phyloP scores from a whole-genome alignment of 2,797 vertebrate genomes.

The Clarias fuscus region DNA sequence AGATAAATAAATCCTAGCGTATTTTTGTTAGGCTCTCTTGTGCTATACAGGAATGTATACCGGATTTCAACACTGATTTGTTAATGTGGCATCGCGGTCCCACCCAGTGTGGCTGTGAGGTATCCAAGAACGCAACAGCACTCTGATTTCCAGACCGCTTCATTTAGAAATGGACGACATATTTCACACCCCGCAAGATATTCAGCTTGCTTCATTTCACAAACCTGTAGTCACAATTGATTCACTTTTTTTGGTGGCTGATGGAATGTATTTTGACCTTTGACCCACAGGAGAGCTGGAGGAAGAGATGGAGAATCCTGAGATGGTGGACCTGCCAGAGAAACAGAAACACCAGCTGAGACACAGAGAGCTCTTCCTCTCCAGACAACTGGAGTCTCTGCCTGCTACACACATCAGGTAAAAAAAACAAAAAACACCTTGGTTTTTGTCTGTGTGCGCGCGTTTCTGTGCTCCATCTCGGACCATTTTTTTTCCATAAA shows the following conservation, averaged over 20 bases:
- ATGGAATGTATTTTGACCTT: constrained; percentile 40
- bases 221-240: not conserved
- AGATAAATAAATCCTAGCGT: not conserved
- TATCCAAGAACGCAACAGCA: not conserved
- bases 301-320: constrained; percentile 96
- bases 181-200: not conserved
- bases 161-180: not conserved
- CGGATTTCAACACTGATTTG: not conserved
- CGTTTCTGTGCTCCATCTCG: too few species aligned
- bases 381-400: constrained; percentile 92
- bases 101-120: not conserved
- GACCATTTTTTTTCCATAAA: not conserved
- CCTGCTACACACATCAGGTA: constrained; percentile 98
- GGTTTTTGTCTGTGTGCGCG: not conserved
- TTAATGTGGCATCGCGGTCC: not conserved
- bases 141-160: not conserved
- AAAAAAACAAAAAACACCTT: not conserved
- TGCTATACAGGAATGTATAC: not conserved
- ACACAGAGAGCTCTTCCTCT: constrained; percentile 94
- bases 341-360: constrained; percentile 95
- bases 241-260: not conserved
- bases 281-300: constrained; percentile 88
- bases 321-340: constrained; percentile 91
- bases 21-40: not conserved
- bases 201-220: not conserved